Percentiles rank a stretch among this genome's conserved stretches.
Evolutionary conservation across 1,140 invertebrate genomes (phyloP).

Genomic region (Orchesella cincta): DNA sequence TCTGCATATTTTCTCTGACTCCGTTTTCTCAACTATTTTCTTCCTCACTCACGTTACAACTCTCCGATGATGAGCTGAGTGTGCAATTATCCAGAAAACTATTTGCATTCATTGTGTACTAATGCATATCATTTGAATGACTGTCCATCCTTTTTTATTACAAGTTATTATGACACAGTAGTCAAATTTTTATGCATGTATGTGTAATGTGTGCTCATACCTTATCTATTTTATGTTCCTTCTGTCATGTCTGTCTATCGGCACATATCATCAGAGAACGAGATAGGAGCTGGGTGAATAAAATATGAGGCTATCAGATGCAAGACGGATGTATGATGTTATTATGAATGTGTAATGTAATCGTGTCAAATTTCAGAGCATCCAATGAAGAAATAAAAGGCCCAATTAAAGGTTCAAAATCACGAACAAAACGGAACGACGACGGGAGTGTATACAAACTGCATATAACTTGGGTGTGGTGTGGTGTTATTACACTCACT

Average conservation of each 20-base stretch:
- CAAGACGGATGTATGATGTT: too few relatives aligned
- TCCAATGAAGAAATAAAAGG: slow-evolving; percentile 1
- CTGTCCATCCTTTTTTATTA: slow-evolving; percentile 10
- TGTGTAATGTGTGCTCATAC: background rate
- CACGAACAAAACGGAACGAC: slow-evolving; percentile 8
- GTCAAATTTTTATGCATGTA: slow-evolving; percentile 8
- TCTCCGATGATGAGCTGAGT: background rate
- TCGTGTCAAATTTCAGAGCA: slow-evolving; percentile 18
- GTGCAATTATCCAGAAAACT: slow-evolving; percentile 26
- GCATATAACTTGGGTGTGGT: background rate
- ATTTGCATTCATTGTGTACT: slow-evolving; percentile 13
- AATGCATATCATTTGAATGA: slow-evolving; percentile 17
- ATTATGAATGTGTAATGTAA: slow-evolving; percentile 24
- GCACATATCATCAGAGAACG: too few relatives aligned
- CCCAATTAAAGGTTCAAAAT: slow-evolving; percentile 28
- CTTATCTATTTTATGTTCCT: too few relatives aligned
- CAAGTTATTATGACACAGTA: slow-evolving; percentile 23
- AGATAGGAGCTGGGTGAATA: too few relatives aligned
- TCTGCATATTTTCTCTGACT: background rate
- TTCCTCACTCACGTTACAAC: background rate
- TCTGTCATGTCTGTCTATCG: too few relatives aligned
- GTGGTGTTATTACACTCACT: background rate
- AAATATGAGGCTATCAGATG: too few relatives aligned
- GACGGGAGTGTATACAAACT: background rate
- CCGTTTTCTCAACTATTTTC: background rate